Percentiles rank a stretch among this genome's conserved stretches.
phyloP scores from a whole-genome alignment of 2,888 invertebrate species.

The Thymelicus lineola region DNA sequence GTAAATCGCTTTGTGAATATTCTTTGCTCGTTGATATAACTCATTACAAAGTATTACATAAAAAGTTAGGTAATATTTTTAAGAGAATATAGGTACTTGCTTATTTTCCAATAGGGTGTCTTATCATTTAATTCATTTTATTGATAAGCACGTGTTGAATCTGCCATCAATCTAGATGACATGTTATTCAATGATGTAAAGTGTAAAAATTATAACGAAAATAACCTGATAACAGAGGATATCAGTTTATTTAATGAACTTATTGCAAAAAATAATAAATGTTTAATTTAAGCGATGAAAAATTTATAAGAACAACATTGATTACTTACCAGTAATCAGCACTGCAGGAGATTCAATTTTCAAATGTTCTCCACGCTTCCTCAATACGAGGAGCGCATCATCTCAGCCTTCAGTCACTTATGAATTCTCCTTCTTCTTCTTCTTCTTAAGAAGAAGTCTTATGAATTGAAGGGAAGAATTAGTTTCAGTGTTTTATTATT shows the following conservation, averaged over 20 bases:
- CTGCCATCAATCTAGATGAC: slow-evolving; percentile 11
- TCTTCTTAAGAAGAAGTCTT: too few species aligned
- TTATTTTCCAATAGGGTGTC: neutral
- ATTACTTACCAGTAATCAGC: too few species aligned
- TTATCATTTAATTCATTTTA: slow-evolving; percentile 1
- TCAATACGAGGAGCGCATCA: too few species aligned
- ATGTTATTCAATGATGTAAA: slow-evolving; percentile 14
- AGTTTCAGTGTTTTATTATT: too few species aligned
- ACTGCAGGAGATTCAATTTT: too few species aligned
- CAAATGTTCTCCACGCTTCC: too few species aligned
- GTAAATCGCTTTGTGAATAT: neutral
- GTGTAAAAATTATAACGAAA: neutral
- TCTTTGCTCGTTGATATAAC: neutral
- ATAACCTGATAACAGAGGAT: neutral
- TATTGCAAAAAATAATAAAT: too few species aligned
- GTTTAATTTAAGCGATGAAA: too few species aligned
- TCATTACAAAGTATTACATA: neutral
- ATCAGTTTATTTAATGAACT: neutral
- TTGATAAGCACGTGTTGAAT: slow-evolving; percentile 26
- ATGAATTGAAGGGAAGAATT: too few species aligned
- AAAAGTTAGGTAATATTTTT: neutral
- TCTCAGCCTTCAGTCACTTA: too few species aligned
- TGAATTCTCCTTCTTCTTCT: too few species aligned
- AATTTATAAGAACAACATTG: too few species aligned
- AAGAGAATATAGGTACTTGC: neutral